A percentile compares a stretch with the other conserved stretches of the same genome.
These are phyloP conservation scores for Trichonephila clavipes DNA, from an alignment of 1,140 invertebrate species.

Conservation along the genomic window DNA sequence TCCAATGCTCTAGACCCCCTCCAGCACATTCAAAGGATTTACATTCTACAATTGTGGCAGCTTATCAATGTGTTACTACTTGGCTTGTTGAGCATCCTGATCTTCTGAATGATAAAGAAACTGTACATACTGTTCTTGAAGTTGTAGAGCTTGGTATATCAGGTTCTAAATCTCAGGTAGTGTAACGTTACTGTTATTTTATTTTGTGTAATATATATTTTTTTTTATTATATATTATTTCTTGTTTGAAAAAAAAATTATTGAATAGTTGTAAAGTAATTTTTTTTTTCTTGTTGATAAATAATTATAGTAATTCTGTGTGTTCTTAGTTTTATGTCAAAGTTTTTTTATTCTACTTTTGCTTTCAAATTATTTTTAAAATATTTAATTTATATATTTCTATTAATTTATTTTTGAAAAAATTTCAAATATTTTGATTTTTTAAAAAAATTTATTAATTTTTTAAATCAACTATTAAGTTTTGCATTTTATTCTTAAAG, in stretches of 20 bases:
- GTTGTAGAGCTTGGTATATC: conserved; percentile 98
- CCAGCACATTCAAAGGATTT: conserved; percentile 98
- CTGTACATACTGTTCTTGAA: conserved; percentile 94
- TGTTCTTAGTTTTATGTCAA: no score
- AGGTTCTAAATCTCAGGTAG: conserved; percentile 90
- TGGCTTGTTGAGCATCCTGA: conserved; percentile 93
- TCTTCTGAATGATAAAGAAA: conserved; percentile 94
- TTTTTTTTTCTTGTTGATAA: not conserved
- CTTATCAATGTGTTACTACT: conserved; percentile 93
- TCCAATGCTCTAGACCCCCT: conserved; percentile 96
- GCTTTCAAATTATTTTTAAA: no score
- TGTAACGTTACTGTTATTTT: not conserved
- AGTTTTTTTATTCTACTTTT: no score
- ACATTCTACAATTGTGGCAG: conserved; percentile 98
- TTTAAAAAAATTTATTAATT: not conserved
- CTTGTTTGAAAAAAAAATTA: not conserved
- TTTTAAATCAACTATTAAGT: no score
- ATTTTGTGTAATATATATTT: not conserved
- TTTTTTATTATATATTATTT: not conserved
- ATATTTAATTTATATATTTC: not conserved
- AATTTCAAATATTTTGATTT: not conserved
- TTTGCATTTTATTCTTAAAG: no score
- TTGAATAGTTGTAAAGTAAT: not conserved
- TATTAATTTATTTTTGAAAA: not conserved
- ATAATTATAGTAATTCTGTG: no score